Evolutionary conservation across 2,797 vertebrate genomes (phyloP).

Genomic region (Rallus crepitans): DNA sequence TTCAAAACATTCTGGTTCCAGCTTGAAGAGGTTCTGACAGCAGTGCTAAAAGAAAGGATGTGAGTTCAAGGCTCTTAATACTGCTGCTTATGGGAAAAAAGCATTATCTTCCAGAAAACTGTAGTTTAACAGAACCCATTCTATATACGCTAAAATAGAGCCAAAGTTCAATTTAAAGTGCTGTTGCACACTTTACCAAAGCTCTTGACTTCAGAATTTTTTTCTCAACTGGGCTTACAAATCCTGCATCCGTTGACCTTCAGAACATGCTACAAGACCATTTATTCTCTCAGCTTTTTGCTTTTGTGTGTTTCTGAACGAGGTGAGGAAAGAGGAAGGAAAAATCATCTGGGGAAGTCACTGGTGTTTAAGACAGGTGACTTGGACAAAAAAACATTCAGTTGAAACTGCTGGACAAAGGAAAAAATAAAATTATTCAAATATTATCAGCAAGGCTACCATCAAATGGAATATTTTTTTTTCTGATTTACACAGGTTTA

Average conservation of each 20-base stretch:
- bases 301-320: conserved; percentile 14
- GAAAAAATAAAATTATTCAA: background rate
- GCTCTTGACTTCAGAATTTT: conserved; percentile 61
- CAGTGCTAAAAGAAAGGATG: background rate
- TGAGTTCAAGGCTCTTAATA: conserved; percentile 41
- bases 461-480: background rate
- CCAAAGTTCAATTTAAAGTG: conserved; percentile 70
- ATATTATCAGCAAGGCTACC: background rate
- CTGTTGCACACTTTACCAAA: conserved; percentile 63
- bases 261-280: conserved; percentile 50
- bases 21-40: conserved; percentile 30
- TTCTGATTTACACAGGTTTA: background rate
- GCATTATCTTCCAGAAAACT: conserved; percentile 43
- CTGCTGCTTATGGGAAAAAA: conserved; percentile 26
- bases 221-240: conserved; percentile 54
- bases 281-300: conserved; percentile 60
- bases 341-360: background rate
- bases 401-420: background rate
- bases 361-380: background rate
- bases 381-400: background rate
- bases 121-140: conserved; percentile 56
- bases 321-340: conserved; percentile 25
- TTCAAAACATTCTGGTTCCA: conserved; percentile 27
- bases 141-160: conserved; percentile 53
- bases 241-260: conserved; percentile 57